phyloP scores from a whole-genome alignment of 2,797 vertebrate species.

The Uromys caudimaculatus region DNA sequence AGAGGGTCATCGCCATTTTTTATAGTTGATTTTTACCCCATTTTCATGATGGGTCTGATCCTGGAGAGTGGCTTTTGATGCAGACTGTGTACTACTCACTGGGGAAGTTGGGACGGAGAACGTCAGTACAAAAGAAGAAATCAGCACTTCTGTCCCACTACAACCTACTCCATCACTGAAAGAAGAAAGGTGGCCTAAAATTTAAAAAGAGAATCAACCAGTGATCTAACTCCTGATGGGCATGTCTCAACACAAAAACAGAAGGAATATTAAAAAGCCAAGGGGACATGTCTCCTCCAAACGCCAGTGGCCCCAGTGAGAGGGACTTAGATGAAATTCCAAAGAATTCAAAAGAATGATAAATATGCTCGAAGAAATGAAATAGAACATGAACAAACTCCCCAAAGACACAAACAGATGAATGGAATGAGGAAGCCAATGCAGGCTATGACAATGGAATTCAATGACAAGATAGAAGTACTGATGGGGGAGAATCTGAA shows the following conservation, averaged over 20 bases:
- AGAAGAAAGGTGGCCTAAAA: background rate
- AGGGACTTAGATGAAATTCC: background rate
- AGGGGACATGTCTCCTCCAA: background rate
- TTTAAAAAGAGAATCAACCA: background rate
- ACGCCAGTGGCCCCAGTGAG: background rate
- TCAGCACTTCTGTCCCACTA: background rate
- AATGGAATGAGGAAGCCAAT: background rate
- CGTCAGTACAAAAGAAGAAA: background rate
- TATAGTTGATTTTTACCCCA: background rate
- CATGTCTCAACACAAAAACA: background rate
- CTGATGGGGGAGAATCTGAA: background rate
- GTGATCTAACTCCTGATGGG: background rate
- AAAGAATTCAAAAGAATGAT: background rate
- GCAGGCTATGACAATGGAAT: background rate
- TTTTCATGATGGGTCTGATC: background rate
- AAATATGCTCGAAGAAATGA: background rate
- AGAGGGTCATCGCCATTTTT: background rate
- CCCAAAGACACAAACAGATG: background rate
- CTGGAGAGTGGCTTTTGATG: background rate
- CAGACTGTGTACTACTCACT: background rate
- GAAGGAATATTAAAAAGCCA: background rate
- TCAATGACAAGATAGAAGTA: background rate
- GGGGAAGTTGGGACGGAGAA: background rate
- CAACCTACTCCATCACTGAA: background rate
- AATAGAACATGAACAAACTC: background rate